A percentile compares a stretch with the other conserved stretches of the same genome.
Conservation (phyloP, 2,888 invertebrate species). For the Biston betularia region DNA sequence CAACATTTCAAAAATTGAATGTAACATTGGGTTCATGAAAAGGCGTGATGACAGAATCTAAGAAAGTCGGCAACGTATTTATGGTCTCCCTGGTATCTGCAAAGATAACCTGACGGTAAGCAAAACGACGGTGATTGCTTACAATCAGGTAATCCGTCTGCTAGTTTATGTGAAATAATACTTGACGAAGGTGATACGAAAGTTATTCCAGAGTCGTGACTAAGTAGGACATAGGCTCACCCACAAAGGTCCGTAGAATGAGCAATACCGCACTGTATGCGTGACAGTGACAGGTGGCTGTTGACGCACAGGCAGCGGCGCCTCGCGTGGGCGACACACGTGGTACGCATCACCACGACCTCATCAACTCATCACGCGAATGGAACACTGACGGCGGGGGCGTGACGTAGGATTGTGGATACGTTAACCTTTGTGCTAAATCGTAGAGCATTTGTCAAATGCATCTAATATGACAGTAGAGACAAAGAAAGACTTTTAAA, state of each 20-base stretch:
- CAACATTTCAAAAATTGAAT: neutral
- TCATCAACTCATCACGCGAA: slow-evolving; percentile 62
- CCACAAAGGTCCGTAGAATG: slow-evolving; percentile 10
- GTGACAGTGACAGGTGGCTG: slow-evolving; percentile 32
- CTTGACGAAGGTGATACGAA: neutral
- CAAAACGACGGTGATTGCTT: too few relatives aligned
- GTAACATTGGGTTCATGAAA: too few relatives aligned
- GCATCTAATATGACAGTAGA: slow-evolving; percentile 13
- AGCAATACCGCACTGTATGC: slow-evolving; percentile 12
- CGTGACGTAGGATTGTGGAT: slow-evolving; percentile 68
- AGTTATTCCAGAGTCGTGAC: slow-evolving; percentile 1
- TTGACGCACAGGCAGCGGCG: slow-evolving; percentile 35
- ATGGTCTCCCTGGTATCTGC: too few relatives aligned
- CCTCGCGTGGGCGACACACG: slow-evolving; percentile 67
- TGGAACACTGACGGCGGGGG: slow-evolving; percentile 61
- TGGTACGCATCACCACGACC: slow-evolving; percentile 67
- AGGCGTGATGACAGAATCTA: neutral
- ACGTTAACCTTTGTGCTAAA: slow-evolving; percentile 61
- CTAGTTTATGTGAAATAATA: neutral
- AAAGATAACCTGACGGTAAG: neutral
- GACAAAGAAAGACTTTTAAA: slow-evolving; percentile 2
- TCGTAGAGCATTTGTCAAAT: slow-evolving; percentile 45
- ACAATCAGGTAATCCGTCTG: too few relatives aligned
- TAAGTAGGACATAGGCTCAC: neutral
- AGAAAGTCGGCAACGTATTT: neutral